Conservation (phyloP, 2,113 vertebrate species). For the Ceyx cyanopectus region DNA sequence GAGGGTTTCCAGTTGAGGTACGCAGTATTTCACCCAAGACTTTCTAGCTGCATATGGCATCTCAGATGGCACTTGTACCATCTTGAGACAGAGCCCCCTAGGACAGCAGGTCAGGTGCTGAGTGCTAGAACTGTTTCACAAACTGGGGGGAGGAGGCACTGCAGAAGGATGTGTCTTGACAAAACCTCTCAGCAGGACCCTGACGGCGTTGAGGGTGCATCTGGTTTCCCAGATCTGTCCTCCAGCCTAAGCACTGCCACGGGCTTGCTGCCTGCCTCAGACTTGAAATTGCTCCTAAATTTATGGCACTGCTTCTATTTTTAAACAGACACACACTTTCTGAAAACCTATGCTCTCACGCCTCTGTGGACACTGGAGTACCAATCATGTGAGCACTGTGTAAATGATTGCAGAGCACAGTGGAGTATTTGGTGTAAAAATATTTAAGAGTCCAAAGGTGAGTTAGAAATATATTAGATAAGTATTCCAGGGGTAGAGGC, state of each 20-base stretch:
- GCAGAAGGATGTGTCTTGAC: not conserved
- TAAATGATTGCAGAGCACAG: constrained; percentile 5
- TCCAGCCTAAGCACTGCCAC: not conserved
- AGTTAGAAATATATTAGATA: not conserved
- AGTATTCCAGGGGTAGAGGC: not conserved
- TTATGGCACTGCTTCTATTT: not conserved
- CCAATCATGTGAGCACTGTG: not conserved
- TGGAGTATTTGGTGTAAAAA: constrained; percentile 16
- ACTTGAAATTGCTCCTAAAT: not conserved
- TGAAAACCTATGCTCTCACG: accelerated
- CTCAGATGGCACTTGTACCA: not conserved
- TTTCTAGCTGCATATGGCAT: not conserved
- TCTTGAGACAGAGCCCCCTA: not conserved
- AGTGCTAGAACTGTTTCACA: not conserved
- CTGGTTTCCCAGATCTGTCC: not conserved
- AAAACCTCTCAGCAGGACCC: not conserved
- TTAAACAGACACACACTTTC: not conserved
- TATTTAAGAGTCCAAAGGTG: constrained; percentile 34
- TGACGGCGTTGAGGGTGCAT: not conserved
- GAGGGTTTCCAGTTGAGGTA: not conserved
- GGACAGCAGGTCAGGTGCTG: not conserved
- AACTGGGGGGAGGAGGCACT: accelerated
- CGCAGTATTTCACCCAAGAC: not conserved
- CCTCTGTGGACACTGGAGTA: not conserved
- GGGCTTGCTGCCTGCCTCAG: not conserved